Percentiles rank a stretch among this genome's conserved stretches.
phyloP scores from a whole-genome alignment of 2,113 vertebrate genomes.

The Buteo buteo region DNA sequence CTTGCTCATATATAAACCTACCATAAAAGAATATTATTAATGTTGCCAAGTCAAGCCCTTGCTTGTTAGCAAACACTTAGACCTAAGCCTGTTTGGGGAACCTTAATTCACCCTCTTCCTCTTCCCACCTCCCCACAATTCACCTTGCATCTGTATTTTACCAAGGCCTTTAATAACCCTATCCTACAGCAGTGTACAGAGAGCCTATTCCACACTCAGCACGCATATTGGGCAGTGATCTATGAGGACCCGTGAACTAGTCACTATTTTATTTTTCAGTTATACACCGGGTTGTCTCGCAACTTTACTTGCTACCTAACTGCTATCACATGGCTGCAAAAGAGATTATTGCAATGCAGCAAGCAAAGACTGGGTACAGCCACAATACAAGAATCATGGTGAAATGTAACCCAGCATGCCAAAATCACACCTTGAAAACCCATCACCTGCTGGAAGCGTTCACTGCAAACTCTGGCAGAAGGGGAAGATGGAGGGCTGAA shows the following conservation, averaged over 20 bases:
- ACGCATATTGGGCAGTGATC: not conserved
- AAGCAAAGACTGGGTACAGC: not conserved
- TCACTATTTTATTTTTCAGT: not conserved
- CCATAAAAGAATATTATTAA: constrained; percentile 47
- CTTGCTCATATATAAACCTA: constrained; percentile 4
- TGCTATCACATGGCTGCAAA: not conserved
- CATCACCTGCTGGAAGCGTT: not conserved
- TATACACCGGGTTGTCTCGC: not conserved
- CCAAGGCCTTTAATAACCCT: not conserved
- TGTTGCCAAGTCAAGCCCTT: not conserved
- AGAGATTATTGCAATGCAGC: not conserved
- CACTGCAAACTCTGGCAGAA: not conserved
- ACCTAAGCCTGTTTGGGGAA: not conserved
- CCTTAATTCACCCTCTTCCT: constrained; percentile 6
- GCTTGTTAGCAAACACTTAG: constrained; percentile 38
- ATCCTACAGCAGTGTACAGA: not conserved
- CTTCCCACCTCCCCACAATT: not conserved
- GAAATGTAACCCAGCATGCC: not conserved
- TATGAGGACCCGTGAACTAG: not conserved
- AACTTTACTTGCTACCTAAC: not conserved
- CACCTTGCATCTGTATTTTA: not conserved
- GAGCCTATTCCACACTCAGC: not conserved
- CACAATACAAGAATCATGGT: not conserved
- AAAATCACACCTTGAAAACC: not conserved
- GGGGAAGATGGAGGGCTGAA: not conserved